phyloP scores from a whole-genome alignment of 1,140 invertebrate species.

The Pseudomyrmex flavicornis region DNA sequence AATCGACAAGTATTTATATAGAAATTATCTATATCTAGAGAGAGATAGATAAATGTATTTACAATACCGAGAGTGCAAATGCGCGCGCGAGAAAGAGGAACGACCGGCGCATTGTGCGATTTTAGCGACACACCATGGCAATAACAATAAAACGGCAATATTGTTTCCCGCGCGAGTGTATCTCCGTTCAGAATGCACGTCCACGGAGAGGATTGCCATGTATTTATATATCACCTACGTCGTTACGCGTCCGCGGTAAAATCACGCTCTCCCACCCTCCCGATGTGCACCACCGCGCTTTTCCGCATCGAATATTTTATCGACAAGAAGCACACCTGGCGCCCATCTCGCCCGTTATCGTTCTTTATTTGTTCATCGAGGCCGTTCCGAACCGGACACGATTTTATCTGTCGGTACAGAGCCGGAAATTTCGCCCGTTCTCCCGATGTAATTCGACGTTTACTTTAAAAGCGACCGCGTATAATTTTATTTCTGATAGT shows the following conservation, averaged over 20 bases:
- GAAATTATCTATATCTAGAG: background rate
- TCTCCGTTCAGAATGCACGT: slow-evolving; percentile 50
- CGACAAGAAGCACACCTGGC: slow-evolving; percentile 56
- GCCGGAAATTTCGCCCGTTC: slow-evolving; percentile 39
- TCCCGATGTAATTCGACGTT: slow-evolving; percentile 39
- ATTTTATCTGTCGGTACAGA: slow-evolving; percentile 37
- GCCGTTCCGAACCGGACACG: slow-evolving; percentile 7
- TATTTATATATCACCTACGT: slow-evolving; percentile 37
- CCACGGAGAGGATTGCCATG: slow-evolving; percentile 7
- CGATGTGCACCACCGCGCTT: slow-evolving; percentile 11
- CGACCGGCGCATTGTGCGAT: slow-evolving; percentile 46
- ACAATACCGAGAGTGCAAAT: slow-evolving; percentile 7
- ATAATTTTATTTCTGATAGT: slow-evolving; percentile 45
- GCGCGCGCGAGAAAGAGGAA: slow-evolving; percentile 10
- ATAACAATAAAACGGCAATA: slow-evolving; percentile 72
- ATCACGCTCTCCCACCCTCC: slow-evolving; percentile 32
- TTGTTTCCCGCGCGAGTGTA: slow-evolving; percentile 64
- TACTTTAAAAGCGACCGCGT: slow-evolving; percentile 30
- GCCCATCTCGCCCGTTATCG: slow-evolving; percentile 50
- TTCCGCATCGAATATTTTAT: slow-evolving; percentile 54
- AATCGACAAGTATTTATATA: background rate
- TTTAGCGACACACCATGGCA: slow-evolving; percentile 50
- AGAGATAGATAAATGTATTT: slow-evolving; percentile 1
- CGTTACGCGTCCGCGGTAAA: slow-evolving; percentile 40
- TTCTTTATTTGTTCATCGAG: slow-evolving; percentile 64